These are phyloP conservation scores for Dryocosmus kuriphilus DNA, from an alignment of 2,888 invertebrate genomes.

Conservation along the genomic window DNA sequence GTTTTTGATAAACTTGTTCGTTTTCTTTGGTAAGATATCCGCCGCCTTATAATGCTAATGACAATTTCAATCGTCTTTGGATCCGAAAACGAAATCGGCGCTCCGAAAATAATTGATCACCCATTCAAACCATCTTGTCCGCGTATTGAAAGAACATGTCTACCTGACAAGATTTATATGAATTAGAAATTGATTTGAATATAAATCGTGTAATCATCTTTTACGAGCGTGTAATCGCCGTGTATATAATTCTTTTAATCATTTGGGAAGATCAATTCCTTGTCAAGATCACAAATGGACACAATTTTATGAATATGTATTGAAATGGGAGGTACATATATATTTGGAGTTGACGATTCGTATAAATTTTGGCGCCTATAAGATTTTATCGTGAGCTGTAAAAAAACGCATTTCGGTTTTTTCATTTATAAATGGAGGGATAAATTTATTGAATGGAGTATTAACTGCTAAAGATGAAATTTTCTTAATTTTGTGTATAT, in stretches of 20 bases:
- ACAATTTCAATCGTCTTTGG: neutral
- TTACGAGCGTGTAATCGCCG: neutral
- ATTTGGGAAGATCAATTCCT: neutral
- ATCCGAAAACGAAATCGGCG: neutral
- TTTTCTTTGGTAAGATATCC: too few species aligned
- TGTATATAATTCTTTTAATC: neutral
- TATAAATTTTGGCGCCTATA: conserved; percentile 1
- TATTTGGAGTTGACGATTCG: neutral
- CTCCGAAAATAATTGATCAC: neutral
- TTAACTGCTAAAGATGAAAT: neutral
- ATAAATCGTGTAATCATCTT: conserved; percentile 10
- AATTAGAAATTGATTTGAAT: conserved; percentile 6
- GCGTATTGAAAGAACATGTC: neutral
- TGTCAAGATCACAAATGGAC: neutral
- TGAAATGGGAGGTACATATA: neutral
- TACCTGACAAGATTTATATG: neutral
- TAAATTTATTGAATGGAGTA: neutral
- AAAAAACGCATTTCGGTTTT: neutral
- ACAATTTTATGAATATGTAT: neutral
- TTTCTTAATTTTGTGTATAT: neutral
- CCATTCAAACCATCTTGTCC: neutral
- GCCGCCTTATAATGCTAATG: neutral
- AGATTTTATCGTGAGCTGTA: neutral
- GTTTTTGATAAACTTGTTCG: too few species aligned
- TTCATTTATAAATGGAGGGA: neutral